Conservation (phyloP, 2,113 vertebrate genomes). For the Acanthisitta chloris region DNA sequence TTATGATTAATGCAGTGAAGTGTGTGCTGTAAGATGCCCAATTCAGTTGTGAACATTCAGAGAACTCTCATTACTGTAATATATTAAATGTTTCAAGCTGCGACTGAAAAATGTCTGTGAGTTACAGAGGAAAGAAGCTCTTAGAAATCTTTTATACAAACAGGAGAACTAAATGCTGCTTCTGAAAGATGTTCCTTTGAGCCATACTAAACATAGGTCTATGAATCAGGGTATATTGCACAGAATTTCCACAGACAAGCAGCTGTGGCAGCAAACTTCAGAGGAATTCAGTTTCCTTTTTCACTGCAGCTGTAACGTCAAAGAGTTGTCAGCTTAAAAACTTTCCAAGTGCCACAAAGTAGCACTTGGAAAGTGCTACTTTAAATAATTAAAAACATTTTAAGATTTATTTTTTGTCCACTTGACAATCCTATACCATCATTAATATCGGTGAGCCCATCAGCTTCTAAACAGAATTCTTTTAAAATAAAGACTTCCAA, state of each 20-base stretch:
- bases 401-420: neutral
- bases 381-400: neutral
- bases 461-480: neutral
- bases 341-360: neutral
- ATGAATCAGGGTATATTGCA: neutral
- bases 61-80: neutral
- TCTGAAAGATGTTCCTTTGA: neutral
- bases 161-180: neutral
- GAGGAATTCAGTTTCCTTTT: neutral
- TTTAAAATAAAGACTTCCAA: neutral
- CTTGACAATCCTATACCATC: neutral
- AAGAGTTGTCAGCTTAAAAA: neutral
- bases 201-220: neutral
- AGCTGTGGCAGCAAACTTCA: neutral
- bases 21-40: neutral
- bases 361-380: too few relatives aligned
- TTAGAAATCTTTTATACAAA: neutral
- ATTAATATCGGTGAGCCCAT: neutral
- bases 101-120: neutral
- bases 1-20: neutral
- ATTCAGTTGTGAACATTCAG: neutral
- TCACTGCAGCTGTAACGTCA: neutral
- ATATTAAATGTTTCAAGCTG: neutral
- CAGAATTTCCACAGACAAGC: neutral
- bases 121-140: neutral